Evolutionary conservation across 2,113 vertebrate species (phyloP).

Genomic region (Phylloscopus trochilus): DNA sequence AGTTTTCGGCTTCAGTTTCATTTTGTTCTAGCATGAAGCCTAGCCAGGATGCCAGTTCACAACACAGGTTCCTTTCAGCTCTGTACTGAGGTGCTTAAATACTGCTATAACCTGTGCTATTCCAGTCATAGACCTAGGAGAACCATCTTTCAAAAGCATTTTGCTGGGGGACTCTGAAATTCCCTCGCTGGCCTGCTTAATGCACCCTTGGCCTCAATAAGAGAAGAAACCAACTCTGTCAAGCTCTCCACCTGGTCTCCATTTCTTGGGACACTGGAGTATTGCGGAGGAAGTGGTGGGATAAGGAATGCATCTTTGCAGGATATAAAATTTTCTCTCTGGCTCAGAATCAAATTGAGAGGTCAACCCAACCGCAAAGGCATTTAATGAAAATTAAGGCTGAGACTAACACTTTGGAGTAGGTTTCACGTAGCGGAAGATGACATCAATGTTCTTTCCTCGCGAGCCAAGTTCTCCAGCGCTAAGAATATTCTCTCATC

Average conservation of each 20-base stretch:
- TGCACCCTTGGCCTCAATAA: not conserved
- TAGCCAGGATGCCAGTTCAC: not conserved
- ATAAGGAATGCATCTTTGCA: constrained; percentile 13
- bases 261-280: not conserved
- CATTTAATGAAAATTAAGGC: constrained; percentile 17
- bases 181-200: not conserved
- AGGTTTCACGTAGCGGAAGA: not conserved
- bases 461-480: not conserved
- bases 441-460: constrained; percentile 34
- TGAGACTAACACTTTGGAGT: not conserved
- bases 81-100: not conserved
- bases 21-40: not conserved
- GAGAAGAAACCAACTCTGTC: not conserved
- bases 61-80: not conserved
- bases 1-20: no score
- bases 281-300: constrained; percentile 10
- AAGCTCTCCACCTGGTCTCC: constrained; percentile 29
- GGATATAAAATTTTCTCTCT: constrained; percentile 12
- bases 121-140: not conserved
- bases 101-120: not conserved
- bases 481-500: not conserved
- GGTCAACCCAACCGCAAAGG: not conserved
- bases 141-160: not conserved
- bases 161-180: not conserved
- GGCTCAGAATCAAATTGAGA: constrained; percentile 30